Evolutionary conservation across 2,113 vertebrate genomes (phyloP).

Genomic region (Misgurnus mizolepis): DNA sequence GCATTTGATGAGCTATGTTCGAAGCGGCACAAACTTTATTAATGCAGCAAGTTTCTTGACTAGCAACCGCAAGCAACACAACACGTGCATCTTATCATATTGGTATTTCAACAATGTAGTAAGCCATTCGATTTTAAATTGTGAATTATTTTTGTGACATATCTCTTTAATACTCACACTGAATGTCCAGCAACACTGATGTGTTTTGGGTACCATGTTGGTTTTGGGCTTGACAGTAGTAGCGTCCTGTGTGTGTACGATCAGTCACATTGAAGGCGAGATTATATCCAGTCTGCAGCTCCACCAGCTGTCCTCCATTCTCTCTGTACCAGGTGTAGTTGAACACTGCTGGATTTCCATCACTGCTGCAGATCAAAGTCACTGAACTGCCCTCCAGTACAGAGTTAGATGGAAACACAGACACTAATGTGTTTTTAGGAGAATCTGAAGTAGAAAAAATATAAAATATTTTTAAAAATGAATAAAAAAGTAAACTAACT

Average conservation of each 20-base stretch:
- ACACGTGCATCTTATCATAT: no score
- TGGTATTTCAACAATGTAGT: no score
- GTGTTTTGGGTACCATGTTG: not conserved
- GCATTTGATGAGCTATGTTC: no score
- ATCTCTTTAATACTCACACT: conserved; percentile 46
- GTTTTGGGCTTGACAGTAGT: not conserved
- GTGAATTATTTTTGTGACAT: not conserved
- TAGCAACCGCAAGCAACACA: no score
- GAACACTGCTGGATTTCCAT: conserved; percentile 59
- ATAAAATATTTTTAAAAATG: no score
- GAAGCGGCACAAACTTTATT: no score
- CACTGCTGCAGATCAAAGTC: conserved; percentile 64
- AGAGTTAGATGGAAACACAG: conserved; percentile 52
- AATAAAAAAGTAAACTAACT: not conserved
- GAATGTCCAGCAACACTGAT: conserved; percentile 51
- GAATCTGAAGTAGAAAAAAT: conserved; percentile 55
- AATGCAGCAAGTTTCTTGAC: no score
- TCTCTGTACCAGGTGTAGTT: conserved; percentile 71
- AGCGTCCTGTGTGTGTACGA: not conserved
- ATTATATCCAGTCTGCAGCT: conserved; percentile 43
- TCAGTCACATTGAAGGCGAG: conserved; percentile 51
- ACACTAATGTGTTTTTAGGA: conserved; percentile 65
- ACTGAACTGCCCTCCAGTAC: conserved; percentile 59
- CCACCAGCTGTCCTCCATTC: conserved; percentile 18
- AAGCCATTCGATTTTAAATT: no score